Base-by-base conservation (phyloP, 2,113 vertebrate species). In the Herpetotheres cachinnans region DNA sequence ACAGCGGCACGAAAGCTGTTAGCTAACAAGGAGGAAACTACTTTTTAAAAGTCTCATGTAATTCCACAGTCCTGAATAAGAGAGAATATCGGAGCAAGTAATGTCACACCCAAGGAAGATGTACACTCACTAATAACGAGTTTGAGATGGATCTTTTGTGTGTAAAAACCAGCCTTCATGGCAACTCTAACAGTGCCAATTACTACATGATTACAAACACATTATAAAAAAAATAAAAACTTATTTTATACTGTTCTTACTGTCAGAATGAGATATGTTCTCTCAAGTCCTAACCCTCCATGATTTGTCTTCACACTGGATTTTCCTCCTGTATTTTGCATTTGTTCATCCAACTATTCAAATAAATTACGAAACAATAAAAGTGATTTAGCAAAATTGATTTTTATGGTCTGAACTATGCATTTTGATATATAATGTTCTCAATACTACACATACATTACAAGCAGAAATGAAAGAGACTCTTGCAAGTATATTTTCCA, bases 11-110 rank as follows among this genome's bases (percentile, higher is more conserved):
- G 0, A 7, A 47, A 26, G 15, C 18, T 36, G 17, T 1, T 9
- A 52, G 42, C 32, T 38, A 20, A 42, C 42, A 14, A 26, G 16
- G 8, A 21, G 32, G 21, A 52, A 78, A 27, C 2, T 29, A 3
- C 15, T 17, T 34, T 3, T 3, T 3, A 11, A 16, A 49, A 10
- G 4, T 8, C 8, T 27, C 61, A 7, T 5, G 0, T 5, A 12
- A 11, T 82, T 38, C 22, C 34, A 52, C 14, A 21, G 34, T 40
- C 42, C 26, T 17, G 18, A 58, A 11, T 69, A 11, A 42, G 27
- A 56, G 11, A 34, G 8, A 63, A 38, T 6, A 8, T 2, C 26
- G 13, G 7, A 63, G 19, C 10, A 21, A 4, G n/a, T n/a, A n/a
- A n/a, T n/a, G n/a, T 62, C 50, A 50, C 34, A 22, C 16, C 8